A percentile compares a stretch with the other conserved stretches of the same genome.
Evolutionary conservation across 2,888 invertebrate genomes (phyloP).

Genomic region (Ormyrus rosae): DNA sequence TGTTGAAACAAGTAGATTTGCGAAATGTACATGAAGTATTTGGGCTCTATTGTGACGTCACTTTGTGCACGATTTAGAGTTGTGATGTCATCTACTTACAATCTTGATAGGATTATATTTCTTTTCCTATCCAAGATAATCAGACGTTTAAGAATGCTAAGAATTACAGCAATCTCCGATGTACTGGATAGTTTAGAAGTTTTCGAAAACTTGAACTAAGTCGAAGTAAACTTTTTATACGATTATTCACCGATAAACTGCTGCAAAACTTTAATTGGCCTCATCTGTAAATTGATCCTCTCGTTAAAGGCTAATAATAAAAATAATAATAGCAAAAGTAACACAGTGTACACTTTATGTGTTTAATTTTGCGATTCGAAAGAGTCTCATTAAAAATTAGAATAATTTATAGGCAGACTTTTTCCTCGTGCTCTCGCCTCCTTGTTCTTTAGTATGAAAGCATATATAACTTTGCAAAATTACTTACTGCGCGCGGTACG

Average conservation of each 20-base stretch:
- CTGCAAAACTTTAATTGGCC: too few species aligned
- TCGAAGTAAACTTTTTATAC: too few species aligned
- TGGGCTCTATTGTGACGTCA: constrained; percentile 48
- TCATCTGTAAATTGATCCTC: too few species aligned
- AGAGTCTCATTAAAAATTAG: too few species aligned
- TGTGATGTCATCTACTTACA: constrained; percentile 40
- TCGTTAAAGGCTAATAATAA: too few species aligned
- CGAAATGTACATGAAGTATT: constrained; percentile 32
- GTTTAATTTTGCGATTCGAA: neutral
- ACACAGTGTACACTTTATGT: neutral
- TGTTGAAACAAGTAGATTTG: constrained; percentile 14
- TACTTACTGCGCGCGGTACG: neutral
- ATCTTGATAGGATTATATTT: constrained; percentile 20
- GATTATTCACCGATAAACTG: too few species aligned
- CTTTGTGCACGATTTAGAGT: constrained; percentile 38
- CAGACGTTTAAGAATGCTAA: constrained; percentile 11
- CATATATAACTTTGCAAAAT: neutral
- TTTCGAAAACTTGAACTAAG: too few species aligned
- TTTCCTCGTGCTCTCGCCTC: neutral
- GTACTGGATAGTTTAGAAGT: neutral
- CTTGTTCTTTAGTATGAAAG: neutral
- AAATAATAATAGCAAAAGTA: too few species aligned
- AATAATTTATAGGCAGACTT: too few species aligned
- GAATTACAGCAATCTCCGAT: neutral
- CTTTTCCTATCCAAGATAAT: constrained; percentile 32